Evolutionary conservation across 2,888 invertebrate genomes (phyloP).

Genomic region (Sarcophaga carnaria): DNA sequence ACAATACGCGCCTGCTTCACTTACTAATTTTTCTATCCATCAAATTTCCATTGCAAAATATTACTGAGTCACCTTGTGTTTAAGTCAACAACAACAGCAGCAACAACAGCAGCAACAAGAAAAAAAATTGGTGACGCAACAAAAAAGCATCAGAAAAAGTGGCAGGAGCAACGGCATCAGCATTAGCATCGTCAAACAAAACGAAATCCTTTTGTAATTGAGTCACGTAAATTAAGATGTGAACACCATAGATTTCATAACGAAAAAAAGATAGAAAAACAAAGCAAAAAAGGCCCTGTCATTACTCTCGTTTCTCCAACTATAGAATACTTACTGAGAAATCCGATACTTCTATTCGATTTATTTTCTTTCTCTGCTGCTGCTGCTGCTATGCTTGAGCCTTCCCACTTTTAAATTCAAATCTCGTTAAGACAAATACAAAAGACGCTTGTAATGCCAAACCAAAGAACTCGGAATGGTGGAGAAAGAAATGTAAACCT

Average conservation of each 20-base stretch:
- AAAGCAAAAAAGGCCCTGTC: not conserved
- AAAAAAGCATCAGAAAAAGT: conserved; percentile 16
- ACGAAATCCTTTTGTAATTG: conserved; percentile 76
- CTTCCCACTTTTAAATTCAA: conserved; percentile 47
- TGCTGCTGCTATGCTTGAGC: conserved; percentile 19
- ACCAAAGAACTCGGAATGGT: not conserved
- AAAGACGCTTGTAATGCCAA: not conserved
- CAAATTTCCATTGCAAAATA: conserved; percentile 43
- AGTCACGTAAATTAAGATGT: conserved; percentile 77
- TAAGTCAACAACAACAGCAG: not conserved
- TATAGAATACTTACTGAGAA: conserved; percentile 29
- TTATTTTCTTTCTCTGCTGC: conserved; percentile 6
- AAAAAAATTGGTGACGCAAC: conserved; percentile 50
- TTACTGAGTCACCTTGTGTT: not conserved
- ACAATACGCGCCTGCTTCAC: not conserved
- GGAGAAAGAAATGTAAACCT: not conserved
- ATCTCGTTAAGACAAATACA: conserved; percentile 40
- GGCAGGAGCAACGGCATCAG: not conserved
- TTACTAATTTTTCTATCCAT: conserved; percentile 36
- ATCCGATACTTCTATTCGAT: conserved; percentile 30
- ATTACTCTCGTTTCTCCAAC: not conserved
- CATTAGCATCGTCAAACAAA: not conserved
- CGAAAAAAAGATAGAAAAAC: conserved; percentile 20
- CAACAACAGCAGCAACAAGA: conserved; percentile 1
- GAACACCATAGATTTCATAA: conserved; percentile 56